Evolutionary conservation across 2,797 vertebrate species (phyloP).

Genomic region (Esox masquinongy): DNA sequence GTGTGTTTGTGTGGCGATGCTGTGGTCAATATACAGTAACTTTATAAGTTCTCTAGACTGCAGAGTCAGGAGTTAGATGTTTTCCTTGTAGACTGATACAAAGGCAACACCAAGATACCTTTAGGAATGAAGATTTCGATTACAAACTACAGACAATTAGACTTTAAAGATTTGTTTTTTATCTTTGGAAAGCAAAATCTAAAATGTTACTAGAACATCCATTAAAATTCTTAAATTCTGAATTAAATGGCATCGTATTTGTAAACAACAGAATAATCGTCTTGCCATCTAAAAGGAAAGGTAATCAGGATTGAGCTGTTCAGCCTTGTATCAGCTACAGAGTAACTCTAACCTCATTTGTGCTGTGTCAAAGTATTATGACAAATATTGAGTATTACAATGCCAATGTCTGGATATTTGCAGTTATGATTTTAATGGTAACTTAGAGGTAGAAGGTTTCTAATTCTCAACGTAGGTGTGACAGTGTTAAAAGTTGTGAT

Average conservation of each 20-base stretch:
- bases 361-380: slow-evolving; percentile 56
- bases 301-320: slow-evolving; percentile 6
- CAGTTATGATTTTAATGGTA: slow-evolving; percentile 23
- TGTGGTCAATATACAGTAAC: slow-evolving; percentile 31
- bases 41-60: slow-evolving; percentile 26
- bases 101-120: slow-evolving; percentile 1
- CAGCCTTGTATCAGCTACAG: slow-evolving; percentile 48
- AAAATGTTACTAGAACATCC: slow-evolving; percentile 23
- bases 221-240: background rate
- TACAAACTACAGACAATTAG: background rate
- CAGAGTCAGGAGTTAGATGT: slow-evolving; percentile 23
- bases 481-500: slow-evolving; percentile 46
- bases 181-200: slow-evolving; percentile 6
- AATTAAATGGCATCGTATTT: background rate
- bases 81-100: slow-evolving; percentile 49
- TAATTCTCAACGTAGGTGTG: slow-evolving; percentile 24
- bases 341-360: slow-evolving; percentile 31
- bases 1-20: slow-evolving; percentile 28
- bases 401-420: slow-evolving; percentile 38
- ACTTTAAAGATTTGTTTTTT: background rate
- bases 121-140: background rate
- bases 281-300: background rate
- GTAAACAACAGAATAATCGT: background rate
- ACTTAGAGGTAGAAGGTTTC: slow-evolving; percentile 9
- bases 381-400: slow-evolving; percentile 45